Conservation (phyloP, 2,797 vertebrate species). For the Mormyrops attenuatus region DNA sequence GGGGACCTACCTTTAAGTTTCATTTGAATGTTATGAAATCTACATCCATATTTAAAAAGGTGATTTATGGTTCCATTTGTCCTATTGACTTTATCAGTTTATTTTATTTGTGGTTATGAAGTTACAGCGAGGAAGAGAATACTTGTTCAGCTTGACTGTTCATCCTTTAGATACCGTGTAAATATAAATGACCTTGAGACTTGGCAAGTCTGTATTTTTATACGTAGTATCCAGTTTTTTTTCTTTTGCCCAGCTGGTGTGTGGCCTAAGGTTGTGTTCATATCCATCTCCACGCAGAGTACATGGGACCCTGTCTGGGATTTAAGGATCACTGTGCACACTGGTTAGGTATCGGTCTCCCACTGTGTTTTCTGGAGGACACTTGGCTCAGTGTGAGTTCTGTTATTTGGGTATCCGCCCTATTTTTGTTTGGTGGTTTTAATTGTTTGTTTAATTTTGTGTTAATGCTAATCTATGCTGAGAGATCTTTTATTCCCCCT, state of each 20-base stretch:
- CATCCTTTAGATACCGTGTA: background rate
- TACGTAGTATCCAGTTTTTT: background rate
- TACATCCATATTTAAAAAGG: background rate
- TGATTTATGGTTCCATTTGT: background rate
- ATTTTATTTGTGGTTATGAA: background rate
- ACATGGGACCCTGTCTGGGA: background rate
- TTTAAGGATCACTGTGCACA: too few species aligned
- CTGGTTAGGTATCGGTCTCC: background rate
- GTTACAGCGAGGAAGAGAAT: background rate
- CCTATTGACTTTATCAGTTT: background rate
- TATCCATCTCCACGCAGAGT: background rate
- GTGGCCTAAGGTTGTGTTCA: constrained; percentile 28
- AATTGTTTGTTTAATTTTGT: background rate
- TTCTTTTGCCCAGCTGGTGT: background rate
- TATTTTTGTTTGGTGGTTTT: constrained; percentile 24
- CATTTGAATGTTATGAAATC: background rate
- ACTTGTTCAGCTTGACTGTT: background rate
- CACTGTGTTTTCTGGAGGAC: background rate
- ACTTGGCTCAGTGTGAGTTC: background rate
- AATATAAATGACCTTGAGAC: background rate
- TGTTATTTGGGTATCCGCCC: background rate
- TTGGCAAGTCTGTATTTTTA: background rate
- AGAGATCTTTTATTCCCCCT: background rate
- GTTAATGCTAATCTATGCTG: background rate
- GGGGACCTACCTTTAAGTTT: background rate